Percentiles rank a stretch among this genome's conserved stretches.
These are phyloP conservation scores for Pseudochirops corinnae DNA, from an alignment of 2,797 vertebrate genomes.

Conservation along the genomic window DNA sequence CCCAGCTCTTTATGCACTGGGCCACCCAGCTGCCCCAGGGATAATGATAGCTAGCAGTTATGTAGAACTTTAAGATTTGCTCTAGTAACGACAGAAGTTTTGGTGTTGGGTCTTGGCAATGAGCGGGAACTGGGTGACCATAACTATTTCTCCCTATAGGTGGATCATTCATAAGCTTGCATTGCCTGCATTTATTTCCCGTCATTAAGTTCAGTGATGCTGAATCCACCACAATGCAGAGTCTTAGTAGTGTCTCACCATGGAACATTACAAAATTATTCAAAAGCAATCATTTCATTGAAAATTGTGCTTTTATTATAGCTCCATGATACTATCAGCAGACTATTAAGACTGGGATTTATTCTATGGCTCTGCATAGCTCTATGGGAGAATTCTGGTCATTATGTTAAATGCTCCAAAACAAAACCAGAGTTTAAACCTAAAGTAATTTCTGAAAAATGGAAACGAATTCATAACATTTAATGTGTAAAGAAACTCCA, in stretches of 20 bases:
- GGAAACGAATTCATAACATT: neutral
- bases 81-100: neutral
- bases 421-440: neutral
- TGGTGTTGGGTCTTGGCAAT: neutral
- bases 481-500: neutral
- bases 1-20: neutral
- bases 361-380: neutral
- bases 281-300: slow-evolving; percentile 10
- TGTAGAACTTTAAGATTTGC: neutral
- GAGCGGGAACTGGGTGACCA: neutral
- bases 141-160: neutral
- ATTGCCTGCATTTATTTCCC: neutral
- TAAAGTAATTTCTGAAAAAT: neutral
- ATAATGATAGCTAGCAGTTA: neutral
- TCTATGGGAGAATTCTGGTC: neutral
- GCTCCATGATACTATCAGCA: neutral
- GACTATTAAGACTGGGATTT: neutral
- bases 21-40: neutral
- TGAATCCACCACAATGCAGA: neutral
- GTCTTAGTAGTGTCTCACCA: neutral
- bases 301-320: neutral
- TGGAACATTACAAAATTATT: slow-evolving; percentile 40
- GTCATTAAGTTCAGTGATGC: neutral
- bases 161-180: neutral
- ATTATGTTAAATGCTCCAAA: neutral